A percentile compares a stretch with the other conserved stretches of the same genome.
Evolutionary conservation across 1,140 invertebrate genomes (phyloP).

Genomic region (Agraylea sexmaculata): DNA sequence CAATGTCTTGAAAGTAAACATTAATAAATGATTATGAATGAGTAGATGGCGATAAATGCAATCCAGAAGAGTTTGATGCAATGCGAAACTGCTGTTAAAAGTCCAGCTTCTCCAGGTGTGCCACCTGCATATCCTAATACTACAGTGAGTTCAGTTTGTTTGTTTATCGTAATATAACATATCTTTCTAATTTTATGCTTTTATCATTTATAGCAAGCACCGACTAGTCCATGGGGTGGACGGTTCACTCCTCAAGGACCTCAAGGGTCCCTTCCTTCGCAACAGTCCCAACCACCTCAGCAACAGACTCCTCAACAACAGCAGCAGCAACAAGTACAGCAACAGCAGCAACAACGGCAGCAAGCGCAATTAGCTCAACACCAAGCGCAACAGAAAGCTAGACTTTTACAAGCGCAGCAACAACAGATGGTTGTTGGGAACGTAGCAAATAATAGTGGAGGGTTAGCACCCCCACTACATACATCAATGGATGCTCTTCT

Average conservation of each 20-base stretch:
- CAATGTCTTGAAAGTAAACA: neutral
- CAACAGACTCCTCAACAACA: constrained; percentile 40
- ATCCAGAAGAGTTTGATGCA: constrained; percentile 88
- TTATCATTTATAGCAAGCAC: constrained; percentile 9
- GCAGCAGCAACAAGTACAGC: constrained; percentile 29
- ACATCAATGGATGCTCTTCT: constrained; percentile 61
- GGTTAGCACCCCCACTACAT: constrained; percentile 23
- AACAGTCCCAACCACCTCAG: constrained; percentile 51
- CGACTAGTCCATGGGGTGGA: constrained; percentile 21
- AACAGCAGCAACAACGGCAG: constrained; percentile 26
- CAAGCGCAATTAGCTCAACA: constrained; percentile 30
- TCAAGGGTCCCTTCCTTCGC: constrained; percentile 25
- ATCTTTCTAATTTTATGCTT: neutral
- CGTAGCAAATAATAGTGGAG: constrained; percentile 43
- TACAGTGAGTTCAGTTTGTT: constrained; percentile 38
- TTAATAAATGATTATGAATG: constrained; percentile 41
- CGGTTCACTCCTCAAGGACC: constrained; percentile 31
- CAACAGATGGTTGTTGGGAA: constrained; percentile 57
- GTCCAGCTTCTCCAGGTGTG: constrained; percentile 49
- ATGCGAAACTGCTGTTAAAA: constrained; percentile 51
- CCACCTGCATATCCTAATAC: constrained; percentile 53
- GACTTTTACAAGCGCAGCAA: constrained; percentile 54
- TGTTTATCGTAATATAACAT: neutral
- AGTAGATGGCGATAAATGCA: constrained; percentile 75
- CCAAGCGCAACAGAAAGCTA: constrained; percentile 38